Percentiles rank a stretch among this genome's conserved stretches.
These are phyloP conservation scores for Xiphorhynchus erythropygius DNA, from an alignment of 2,797 vertebrate species.

Conservation along the genomic window DNA sequence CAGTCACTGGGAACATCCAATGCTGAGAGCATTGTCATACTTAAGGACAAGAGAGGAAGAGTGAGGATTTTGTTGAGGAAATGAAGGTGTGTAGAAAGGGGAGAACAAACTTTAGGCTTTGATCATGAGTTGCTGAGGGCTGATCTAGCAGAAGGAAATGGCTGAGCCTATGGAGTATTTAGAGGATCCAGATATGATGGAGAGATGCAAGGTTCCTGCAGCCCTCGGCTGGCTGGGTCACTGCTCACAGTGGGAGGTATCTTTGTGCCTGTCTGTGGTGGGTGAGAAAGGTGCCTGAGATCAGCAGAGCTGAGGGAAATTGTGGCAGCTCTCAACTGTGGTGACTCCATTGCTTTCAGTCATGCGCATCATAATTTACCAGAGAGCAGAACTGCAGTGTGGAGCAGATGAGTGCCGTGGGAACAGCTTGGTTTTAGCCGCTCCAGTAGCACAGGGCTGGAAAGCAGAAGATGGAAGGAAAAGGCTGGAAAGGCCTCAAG, in stretches of 20 bases:
- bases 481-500: constrained; percentile 5
- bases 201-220: background rate
- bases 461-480: background rate
- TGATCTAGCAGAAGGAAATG: background rate
- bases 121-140: background rate
- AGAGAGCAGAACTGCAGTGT: background rate
- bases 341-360: background rate
- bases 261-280: background rate
- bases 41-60: background rate
- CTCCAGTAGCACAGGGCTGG: background rate
- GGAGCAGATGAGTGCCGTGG: background rate
- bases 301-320: background rate
- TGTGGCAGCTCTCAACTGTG: background rate
- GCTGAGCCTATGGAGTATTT: accelerated
- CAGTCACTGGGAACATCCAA: background rate
- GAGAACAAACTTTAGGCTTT: background rate
- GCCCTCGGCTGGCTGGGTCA: background rate
- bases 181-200: background rate
- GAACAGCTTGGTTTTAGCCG: constrained; percentile 26
- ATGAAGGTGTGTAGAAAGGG: background rate
- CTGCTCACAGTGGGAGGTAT: background rate
- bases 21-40: background rate
- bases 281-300: background rate
- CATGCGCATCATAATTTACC: background rate
- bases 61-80: background rate